Base-by-base conservation (phyloP, 1,140 invertebrate species). In the Euwallacea fornicatus region DNA sequence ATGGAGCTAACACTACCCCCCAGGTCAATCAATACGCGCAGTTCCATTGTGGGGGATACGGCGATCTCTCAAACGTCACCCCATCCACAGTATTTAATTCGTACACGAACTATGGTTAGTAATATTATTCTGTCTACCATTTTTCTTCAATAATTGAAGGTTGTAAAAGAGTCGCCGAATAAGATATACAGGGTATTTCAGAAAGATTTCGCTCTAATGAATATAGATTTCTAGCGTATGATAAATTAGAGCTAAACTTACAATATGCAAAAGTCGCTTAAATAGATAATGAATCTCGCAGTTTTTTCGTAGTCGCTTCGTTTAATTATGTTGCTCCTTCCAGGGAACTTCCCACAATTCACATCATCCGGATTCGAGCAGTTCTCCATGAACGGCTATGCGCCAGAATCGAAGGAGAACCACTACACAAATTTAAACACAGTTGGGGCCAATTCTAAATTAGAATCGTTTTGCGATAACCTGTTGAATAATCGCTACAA, bases 401-500 rank as follows among this genome's bases (percentile, higher is more conserved):
- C 59, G 33, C 13, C 15, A 54, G 66, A 80, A n/a, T 70, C 69
- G 55, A 85, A 86, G 78, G 80, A 78, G 64, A 78, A 81, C 73
- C 83, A 86, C 76, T 88, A 88, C 73, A 86, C 85, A 21, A 86
- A 82, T 77, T 78, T 87, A 74, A 84, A 85, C 81, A 54, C 44
- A 33, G 81, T 86, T 73, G 84, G 83, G 78, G 76, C 82, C 84
- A 88, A 81, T 83, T 88, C 83, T 80, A 90, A 90, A 82, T 83
- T 91, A 71, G 89, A 91, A 81, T 87, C 88, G 1, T 90, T 90
- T 73, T 88, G 90, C 47, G 89, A 91, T 71, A 80, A 66, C 46
- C 42, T 90, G 33, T 81, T 89, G 7, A 85, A 83, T 78, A 86
- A 83, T 41, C 83, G 86, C 60, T 89, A 89, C 75, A 71, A 88